Base-by-base conservation (phyloP, 2,888 invertebrate species). In the Archips crataeganus region DNA sequence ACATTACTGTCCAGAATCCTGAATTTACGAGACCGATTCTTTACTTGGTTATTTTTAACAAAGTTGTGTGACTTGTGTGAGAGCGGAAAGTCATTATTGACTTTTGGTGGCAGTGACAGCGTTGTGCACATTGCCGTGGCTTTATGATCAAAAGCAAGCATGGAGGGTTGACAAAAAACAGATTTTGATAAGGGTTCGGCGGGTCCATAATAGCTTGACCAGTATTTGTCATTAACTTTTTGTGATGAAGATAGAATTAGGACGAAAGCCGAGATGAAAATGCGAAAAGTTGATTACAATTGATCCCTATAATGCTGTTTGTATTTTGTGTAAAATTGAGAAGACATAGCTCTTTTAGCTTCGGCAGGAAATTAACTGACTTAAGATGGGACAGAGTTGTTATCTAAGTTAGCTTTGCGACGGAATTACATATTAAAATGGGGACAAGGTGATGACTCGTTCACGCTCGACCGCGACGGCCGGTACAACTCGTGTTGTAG, bases 161-260 rank as follows among this genome's bases (percentile, higher is more conserved):
- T 36, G 39, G n/a, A 45, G 15, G 42, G 47, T 64, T 32, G 64
- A 69, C 64, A 63, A 60, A 60, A 72, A 73, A 60, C 64, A 15
- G 42, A 69, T 49, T 59, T 73, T 73, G 73, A 73, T 59, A 68
- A 64, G 73, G 68, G 73, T 73, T 69, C 39, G 68, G 63, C 59
- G 15, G 73, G 59, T 34, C 59, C 39, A 63, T 64, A 64, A 68
- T 59, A 73, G 68, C 68, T 63, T 73, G 49, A 59, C 73, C 63
- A 36, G 73, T 39, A 73, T 69, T 69, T 60, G 67, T 69, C 49
- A 73, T 69, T 73, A 63, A 51, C 51, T 73, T 73, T 73, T 73
- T 64, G 64, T 57, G 42, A 47, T 59, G 8, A 57, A 62, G 62
- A 57, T 11, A 54, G 3, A 65, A 51, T 69, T 42, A 62, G 32